Conservation (phyloP, 2,888 invertebrate genomes). For the Amiota minor region DNA sequence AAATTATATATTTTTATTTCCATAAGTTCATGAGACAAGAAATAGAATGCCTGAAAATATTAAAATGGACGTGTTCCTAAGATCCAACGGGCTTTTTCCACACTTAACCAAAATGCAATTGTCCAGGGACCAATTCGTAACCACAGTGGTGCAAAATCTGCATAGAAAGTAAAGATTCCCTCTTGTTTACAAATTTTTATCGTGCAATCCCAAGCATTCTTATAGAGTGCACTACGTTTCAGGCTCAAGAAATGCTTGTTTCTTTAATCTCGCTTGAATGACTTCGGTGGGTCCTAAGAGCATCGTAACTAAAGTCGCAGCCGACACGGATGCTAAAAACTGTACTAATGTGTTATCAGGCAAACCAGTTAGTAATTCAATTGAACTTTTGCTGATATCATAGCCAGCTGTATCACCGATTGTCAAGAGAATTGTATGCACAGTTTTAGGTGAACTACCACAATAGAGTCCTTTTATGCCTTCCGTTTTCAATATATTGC, state of each 20-base stretch:
- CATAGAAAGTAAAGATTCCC: constrained; percentile 43
- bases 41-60: no score
- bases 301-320: constrained; percentile 75
- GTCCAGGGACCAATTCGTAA: constrained; percentile 48
- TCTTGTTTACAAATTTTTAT: constrained; percentile 37
- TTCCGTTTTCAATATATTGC: constrained; percentile 15
- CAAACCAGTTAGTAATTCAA: constrained; percentile 21
- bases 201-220: constrained; percentile 40
- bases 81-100: no score
- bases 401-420: constrained; percentile 49
- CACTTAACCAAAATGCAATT: constrained; percentile 44
- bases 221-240: constrained; percentile 44
- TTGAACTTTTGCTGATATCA: constrained; percentile 77
- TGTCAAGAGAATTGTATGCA: constrained; percentile 51
- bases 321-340: constrained; percentile 81
- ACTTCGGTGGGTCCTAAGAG: constrained; percentile 90
- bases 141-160: constrained; percentile 49
- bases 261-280: constrained; percentile 92
- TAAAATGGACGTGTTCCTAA: no score
- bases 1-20: no score
- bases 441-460: constrained; percentile 46
- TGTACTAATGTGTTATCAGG: constrained; percentile 73
- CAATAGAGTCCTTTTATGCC: constrained; percentile 46
- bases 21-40: no score
- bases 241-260: constrained; percentile 77